Evolutionary conservation across 2,888 invertebrate genomes (phyloP), one percentile per base, ranked within the genome.

Genomic region (Andrena hattorfiana): DNA sequence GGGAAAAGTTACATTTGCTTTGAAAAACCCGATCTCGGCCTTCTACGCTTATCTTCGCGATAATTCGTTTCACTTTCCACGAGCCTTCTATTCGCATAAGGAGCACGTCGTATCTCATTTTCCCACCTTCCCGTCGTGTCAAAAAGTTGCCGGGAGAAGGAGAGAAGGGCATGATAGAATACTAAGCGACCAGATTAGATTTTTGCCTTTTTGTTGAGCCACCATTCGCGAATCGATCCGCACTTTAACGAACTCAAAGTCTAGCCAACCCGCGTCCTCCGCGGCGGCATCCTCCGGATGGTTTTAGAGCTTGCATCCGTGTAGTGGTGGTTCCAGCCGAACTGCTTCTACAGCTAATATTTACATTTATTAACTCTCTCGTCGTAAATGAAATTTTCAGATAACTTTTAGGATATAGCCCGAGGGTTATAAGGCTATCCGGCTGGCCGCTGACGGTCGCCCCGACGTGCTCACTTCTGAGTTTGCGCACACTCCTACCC

Each of bases 341-440:
- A 91, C 93, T 91, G 89, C 92, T 91, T 91, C 91, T 89, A 92
- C 91, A 92, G 93, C 93, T 92, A 93, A 93, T 93, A 93, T 93
- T 94, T 93, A 93, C 93, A 93, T 94, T 93, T 94, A 93, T 94
- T 93, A 94, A 94, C 93, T 93, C 92, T 92, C 93, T 92, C 92
- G 91, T 91, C 92, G 92, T 93, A 93, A 93, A 93, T 93, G 93
- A 93, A 94, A 93, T 93, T 93, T 94, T 93, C 93, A 93, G 92
- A 93, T 93, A 93, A 93, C 93, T 93, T 93, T 92, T 93, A 91
- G 92, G 91, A 93, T 93, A 92, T 91, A 92, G 92, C 92, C 92
- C 78, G 89, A 86, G 91, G 92, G 92, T 91, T 93, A 92, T 91
- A 90, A 91, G 90, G 88, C 90, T 92, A 92, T 91, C 90, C 81